Evolutionary conservation across 2,113 vertebrate genomes (phyloP).

Genomic region (Cyanistes caeruleus): DNA sequence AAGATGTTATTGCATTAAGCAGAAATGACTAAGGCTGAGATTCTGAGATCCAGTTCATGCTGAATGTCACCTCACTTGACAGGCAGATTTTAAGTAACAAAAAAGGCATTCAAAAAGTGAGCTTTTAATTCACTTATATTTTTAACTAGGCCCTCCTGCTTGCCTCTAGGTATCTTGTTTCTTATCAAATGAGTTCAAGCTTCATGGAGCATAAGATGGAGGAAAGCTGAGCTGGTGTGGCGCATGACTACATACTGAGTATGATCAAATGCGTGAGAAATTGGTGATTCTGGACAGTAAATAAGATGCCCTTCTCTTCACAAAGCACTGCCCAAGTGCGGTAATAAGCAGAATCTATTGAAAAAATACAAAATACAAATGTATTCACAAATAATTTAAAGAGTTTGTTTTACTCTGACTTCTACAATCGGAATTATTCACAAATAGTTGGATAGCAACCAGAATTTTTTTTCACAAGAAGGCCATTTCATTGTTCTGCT

Average conservation of each 20-base stretch:
- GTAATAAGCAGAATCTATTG: neutral
- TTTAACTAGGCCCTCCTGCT: neutral
- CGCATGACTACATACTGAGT: neutral
- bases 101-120: conserved; percentile 3
- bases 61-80: conserved; percentile 39
- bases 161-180: conserved; percentile 1
- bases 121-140: conserved; percentile 9
- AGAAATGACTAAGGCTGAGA: conserved; percentile 42
- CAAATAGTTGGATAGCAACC: conserved; percentile 41
- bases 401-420: conserved; percentile 33
- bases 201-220: neutral
- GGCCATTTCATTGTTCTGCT: conserved; percentile 52
- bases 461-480: conserved; percentile 26
- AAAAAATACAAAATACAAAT: neutral
- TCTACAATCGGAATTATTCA: conserved; percentile 10
- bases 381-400: neutral
- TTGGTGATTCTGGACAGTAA: neutral
- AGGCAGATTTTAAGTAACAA: conserved; percentile 30
- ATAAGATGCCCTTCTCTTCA: neutral
- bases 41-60: conserved; percentile 18
- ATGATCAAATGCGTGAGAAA: neutral
- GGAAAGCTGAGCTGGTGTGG: neutral
- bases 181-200: conserved; percentile 15
- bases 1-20: conserved; percentile 59
- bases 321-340: neutral